Evolutionary conservation across 64 coral and sea anemone species (phyloP).

Genomic region (Stylophora pistillata): DNA sequence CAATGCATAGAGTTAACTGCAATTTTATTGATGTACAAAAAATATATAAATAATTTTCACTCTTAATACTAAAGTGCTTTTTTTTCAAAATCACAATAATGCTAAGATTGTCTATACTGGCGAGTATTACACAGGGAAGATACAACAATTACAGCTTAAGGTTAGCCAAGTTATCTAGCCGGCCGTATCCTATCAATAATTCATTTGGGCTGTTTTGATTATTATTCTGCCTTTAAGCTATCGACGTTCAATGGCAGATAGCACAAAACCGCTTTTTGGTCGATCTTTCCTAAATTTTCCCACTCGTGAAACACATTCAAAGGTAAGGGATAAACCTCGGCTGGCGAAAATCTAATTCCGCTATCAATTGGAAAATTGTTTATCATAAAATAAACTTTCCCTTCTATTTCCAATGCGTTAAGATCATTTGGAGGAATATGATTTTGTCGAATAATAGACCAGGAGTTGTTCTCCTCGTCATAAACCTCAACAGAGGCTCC

Average conservation of each 20-base stretch:
- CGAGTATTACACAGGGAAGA: no score
- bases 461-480: constrained; percentile 5
- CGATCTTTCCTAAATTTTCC: background rate
- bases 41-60: no score
- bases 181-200: no score
- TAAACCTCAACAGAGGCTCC: constrained; percentile 36
- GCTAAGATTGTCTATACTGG: no score
- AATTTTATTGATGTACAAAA: no score
- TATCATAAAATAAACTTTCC: background rate
- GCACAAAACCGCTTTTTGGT: background rate
- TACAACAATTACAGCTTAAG: no score
- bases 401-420: constrained; percentile 6
- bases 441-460: constrained; percentile 20
- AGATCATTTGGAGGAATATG: constrained; percentile 40
- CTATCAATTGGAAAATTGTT: background rate
- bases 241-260: background rate
- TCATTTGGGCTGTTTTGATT: no score
- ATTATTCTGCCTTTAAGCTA: background rate
- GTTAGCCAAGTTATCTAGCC: no score
- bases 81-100: no score
- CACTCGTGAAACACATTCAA: constrained; percentile 11
- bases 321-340: constrained; percentile 25
- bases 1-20: no score
- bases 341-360: constrained; percentile 18
- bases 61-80: no score